Percentiles rank a stretch among this genome's conserved stretches.
Conservation (phyloP, 2,113 vertebrate species). For the Phainopepla nitens region DNA sequence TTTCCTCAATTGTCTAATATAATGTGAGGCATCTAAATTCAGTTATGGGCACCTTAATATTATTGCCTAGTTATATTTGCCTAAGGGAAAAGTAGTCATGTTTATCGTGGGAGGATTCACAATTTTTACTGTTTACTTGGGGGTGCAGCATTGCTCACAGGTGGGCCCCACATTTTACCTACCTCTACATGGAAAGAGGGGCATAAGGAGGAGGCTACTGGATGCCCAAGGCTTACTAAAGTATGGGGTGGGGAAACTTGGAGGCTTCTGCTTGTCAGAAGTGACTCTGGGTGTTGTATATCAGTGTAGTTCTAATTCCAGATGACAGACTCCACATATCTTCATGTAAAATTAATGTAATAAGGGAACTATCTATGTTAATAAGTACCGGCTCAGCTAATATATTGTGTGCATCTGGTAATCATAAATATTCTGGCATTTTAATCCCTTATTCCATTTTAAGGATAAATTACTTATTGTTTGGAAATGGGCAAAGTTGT, state of each 20-base stretch:
- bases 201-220: neutral
- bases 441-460: neutral
- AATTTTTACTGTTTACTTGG: neutral
- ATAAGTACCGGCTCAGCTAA: neutral
- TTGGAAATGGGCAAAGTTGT: neutral
- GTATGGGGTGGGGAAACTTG: neutral
- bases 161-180: accelerated
- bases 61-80: neutral
- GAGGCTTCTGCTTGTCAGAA: neutral
- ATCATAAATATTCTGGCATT: neutral
- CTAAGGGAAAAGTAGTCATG: neutral
- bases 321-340: neutral
- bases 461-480: neutral
- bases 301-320: neutral
- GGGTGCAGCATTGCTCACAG: neutral
- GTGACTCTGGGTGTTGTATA: neutral
- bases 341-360: neutral
- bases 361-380: neutral
- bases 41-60: neutral
- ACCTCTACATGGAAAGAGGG: neutral
- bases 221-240: neutral
- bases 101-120: neutral
- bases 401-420: neutral
- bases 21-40: neutral
- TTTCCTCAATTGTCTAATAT: neutral